Percentiles rank a stretch among this genome's conserved stretches.
Conservation (phyloP, 1,140 invertebrate species). For the Drosophila bocqueti region DNA sequence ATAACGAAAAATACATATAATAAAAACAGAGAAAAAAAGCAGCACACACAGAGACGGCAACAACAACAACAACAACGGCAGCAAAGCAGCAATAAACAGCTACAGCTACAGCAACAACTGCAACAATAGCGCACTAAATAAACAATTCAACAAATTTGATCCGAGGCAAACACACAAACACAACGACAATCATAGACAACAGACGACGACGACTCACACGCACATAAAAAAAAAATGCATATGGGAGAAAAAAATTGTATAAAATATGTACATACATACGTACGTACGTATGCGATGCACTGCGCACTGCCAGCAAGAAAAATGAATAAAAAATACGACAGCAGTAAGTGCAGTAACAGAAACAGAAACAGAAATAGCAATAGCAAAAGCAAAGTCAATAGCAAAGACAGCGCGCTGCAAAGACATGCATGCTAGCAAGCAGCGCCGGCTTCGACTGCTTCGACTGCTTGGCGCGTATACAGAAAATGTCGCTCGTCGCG, state of each 20-base stretch:
- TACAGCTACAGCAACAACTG: slow-evolving; percentile 55
- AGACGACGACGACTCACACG: slow-evolving; percentile 70
- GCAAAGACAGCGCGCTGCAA: slow-evolving; percentile 36
- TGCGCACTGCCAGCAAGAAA: slow-evolving; percentile 52
- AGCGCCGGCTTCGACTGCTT: slow-evolving; percentile 9
- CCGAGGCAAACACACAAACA: slow-evolving; percentile 69
- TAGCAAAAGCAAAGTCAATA: slow-evolving; percentile 37
- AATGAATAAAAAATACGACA: slow-evolving; percentile 64
- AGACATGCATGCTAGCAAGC: slow-evolving; percentile 34
- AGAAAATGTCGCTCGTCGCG: slow-evolving; percentile 66
- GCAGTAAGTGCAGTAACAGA: slow-evolving; percentile 66
- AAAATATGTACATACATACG: slow-evolving; percentile 20
- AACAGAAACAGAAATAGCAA: slow-evolving; percentile 28
- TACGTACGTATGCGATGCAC: slow-evolving; percentile 36
- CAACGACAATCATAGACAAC: slow-evolving; percentile 32
- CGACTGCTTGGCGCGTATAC: slow-evolving; percentile 57
- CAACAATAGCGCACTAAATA: slow-evolving; percentile 77
- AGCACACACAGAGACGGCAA: slow-evolving; percentile 31
- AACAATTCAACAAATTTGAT: slow-evolving; percentile 85
- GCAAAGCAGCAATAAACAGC: slow-evolving; percentile 51
- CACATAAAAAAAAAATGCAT: slow-evolving; percentile 74
- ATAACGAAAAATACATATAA: slow-evolving; percentile 67
- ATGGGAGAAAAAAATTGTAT: slow-evolving; percentile 63
- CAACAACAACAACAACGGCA: slow-evolving; percentile 38
- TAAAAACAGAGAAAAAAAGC: slow-evolving; percentile 18